phyloP scores from a whole-genome alignment of 2,797 vertebrate genomes.

The Melanotaenia boesemani region DNA sequence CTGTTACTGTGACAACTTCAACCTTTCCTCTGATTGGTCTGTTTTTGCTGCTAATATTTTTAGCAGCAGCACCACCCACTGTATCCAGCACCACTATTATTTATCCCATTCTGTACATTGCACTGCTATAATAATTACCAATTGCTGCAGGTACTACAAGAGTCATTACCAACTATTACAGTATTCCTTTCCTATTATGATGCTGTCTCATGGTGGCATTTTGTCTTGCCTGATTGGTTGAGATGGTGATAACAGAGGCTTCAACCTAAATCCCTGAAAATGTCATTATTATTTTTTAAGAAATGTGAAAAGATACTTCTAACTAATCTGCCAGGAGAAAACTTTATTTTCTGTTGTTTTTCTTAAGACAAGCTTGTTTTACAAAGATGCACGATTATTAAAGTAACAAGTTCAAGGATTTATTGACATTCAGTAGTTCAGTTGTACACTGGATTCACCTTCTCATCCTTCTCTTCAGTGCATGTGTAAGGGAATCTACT shows the following conservation, averaged over 20 bases:
- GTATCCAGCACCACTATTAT: not conserved
- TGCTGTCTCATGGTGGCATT: not conserved
- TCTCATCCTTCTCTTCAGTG: not conserved
- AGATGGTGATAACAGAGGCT: not conserved
- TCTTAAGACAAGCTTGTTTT: not conserved
- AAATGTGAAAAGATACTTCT: not conserved
- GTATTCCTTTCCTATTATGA: not conserved
- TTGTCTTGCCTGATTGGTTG: not conserved
- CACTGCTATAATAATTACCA: not conserved
- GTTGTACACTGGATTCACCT: not conserved
- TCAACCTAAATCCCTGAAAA: not conserved
- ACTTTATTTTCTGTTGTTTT: not conserved
- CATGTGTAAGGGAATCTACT: not conserved
- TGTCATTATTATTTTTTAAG: not conserved
- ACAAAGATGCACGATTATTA: not conserved
- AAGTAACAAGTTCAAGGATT: not conserved
- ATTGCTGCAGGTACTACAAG: not conserved
- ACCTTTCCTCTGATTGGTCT: not conserved
- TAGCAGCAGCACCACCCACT: not conserved
- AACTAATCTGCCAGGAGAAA: too few species aligned
- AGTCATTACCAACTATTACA: too few species aligned
- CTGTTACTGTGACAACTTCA: not conserved
- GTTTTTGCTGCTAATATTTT: not conserved
- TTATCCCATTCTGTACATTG: not conserved
- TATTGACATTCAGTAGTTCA: not conserved